Evolutionary conservation across 2,888 invertebrate species (phyloP), one percentile per base, ranked within the genome.

Genomic region (Aplocera efformata): DNA sequence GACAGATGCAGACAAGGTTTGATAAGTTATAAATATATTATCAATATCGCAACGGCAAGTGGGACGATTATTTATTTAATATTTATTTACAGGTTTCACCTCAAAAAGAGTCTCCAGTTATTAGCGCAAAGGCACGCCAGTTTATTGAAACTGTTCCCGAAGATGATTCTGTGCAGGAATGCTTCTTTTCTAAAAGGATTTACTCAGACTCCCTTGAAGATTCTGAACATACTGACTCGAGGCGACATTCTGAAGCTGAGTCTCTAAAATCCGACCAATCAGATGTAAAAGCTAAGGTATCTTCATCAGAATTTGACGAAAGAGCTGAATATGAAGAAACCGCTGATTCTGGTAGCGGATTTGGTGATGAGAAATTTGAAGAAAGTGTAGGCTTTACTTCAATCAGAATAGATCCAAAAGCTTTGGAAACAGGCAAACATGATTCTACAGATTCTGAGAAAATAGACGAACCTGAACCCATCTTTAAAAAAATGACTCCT

Each of bases 61-160:
- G n/a, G n/a, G n/a, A n/a, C n/a, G n/a, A n/a, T n/a, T n/a, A n/a
- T n/a, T n/a, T n/a, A 26, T 7, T 25, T 33, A 31, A 25, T 26
- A 37, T 34, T 60, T 29, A 20, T 34, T 58, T 58, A 30, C 38
- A 79, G 86, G 57, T 73, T 10, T 73, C 78, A 21, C 74, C 79
- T 1, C 32, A 40, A 10, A 88, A 86, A 63, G 88, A 88, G 49
- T 88, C 88, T 1, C 86, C 88, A 26, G 82, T 86, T 0, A 89
- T 89, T 22, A 89, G 89, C 53, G 86, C 89, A 7, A 89, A 89
- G 56, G 89, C 89, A 9, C 73, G 89, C 1, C 89, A 89, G 45
- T 89, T 89, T 48, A 89, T 89, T 48, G 89, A 89, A 59, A 89
- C 89, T 5, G 88, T 89, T n/a, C 88, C 89, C 3, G 89, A 89